Base-by-base conservation (phyloP, 2,888 invertebrate genomes). In the Disparrhopalites patrizii region DNA sequence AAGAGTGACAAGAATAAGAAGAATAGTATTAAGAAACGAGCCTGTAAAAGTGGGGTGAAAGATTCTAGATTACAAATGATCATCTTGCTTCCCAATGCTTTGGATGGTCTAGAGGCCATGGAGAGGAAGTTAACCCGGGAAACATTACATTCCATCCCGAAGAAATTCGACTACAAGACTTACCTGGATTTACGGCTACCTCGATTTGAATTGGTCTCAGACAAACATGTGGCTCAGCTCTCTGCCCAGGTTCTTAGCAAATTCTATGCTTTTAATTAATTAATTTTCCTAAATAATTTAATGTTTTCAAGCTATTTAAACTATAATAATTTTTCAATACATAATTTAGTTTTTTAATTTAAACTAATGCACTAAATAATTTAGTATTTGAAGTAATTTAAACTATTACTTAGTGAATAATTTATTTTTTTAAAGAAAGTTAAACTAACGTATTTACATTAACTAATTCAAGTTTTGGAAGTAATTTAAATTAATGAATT, bases 121-220 rank as follows among this genome's bases (percentile, higher is more conserved):
- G 84, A 90, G 76, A 72, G 80, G 1, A 86, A 87, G 74, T 76
- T 92, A 51, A 65, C 69, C 3, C 55, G 56, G 1, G 78, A 84
- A 33, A 82, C 86, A 56, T 78, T 85, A 33, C 82, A 86, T 52
- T 82, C 84, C 0, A 70, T 78, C 4, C 58, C 77, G 10, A 56
- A 58, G 2, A 68, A 70, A 38, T 76, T 87, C 13, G 78, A 80
- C 0, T 79, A 80, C 0, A 85, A 86, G 77, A 87, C 90, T 1
- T 81, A 85, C 47, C 84, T 91, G 1, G 81, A 85, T 43, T 83
- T 91, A 0, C 83, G 83, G 20, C 77, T 93, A 38, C 93, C 93
- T 2, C 90, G 86, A 78, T 92, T 93, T 79, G 88, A 87, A 78
- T 85, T 91, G 55, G 36, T n/a, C 5, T 61, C 57, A 3, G 51